Evolutionary conservation across 2,113 vertebrate species (phyloP), one percentile per base, ranked within the genome.

Genomic region (Ictalurus punctatus): DNA sequence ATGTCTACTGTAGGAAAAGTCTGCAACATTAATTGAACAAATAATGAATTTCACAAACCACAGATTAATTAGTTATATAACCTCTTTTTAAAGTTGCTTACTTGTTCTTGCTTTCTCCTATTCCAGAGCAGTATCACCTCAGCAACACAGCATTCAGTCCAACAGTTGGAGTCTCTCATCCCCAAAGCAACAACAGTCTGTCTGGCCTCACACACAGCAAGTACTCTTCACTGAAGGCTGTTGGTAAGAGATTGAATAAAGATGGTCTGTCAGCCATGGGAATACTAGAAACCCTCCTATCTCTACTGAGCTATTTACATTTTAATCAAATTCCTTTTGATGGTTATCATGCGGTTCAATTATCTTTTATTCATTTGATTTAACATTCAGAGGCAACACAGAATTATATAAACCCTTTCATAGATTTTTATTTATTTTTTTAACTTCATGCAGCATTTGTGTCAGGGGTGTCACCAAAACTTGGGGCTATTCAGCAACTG

Each of bases 51-150:
- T 61, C 81, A 63, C 19, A 44, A 63, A 21, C 58, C 56, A 85
- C 86, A 13, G 88, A 13, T 37, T 71, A 14, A 82, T 13, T 10
- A 74, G 6, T 74, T 21, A 40, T 78, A 79, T n/a, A 54, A 58
- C 9, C 5, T 21, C 3, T 21, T 59, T 61, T 54, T 9, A 40
- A 37, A 25, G 12, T 19, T 86, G 13, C 6, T 63, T 34, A 52
- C 21, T 52, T 87, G 16, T 67, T 25, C 25, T 25, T 54, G 48
- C 37, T 87, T 90, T 89, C 27, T 84, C 59, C 8, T 58, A 54
- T 87, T 84, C 6, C 85, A 96, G 96, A 96, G 87, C 95, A 96
- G 86, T 95, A 96, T 93, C 95, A 95, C 23, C 93, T 96, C 84
- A 96, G 94, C 90, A 95, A 94, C 78, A 89, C 94, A 0, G 91